Evolutionary conservation across 2,888 invertebrate genomes (phyloP).

Genomic region (Abrostola triplasia): DNA sequence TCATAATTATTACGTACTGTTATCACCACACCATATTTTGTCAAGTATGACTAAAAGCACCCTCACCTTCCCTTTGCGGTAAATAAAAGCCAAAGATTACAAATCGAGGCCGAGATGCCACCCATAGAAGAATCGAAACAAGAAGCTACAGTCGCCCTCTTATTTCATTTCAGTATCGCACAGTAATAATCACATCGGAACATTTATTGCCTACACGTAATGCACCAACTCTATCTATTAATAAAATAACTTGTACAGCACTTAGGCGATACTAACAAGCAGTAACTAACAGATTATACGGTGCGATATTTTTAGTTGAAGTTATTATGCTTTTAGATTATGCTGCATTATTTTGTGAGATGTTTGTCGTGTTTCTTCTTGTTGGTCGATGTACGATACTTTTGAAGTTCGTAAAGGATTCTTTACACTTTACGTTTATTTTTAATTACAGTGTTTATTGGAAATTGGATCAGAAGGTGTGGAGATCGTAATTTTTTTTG

Average conservation of each 20-base stretch:
- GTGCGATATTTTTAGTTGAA: constrained; percentile 37
- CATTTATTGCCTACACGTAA: constrained; percentile 27
- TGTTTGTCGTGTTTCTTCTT: background rate
- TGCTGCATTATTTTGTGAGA: constrained; percentile 13
- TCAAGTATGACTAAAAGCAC: too few species aligned
- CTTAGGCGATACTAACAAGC: constrained; percentile 35
- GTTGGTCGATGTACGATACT: too few species aligned
- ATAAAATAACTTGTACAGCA: constrained; percentile 42
- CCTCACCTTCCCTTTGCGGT: too few species aligned
- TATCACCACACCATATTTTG: too few species aligned
- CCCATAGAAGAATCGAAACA: background rate
- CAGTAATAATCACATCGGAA: constrained; percentile 29
- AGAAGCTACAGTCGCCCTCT: background rate
- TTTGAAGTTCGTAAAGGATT: too few species aligned
- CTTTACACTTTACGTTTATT: too few species aligned
- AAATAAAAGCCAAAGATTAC: too few species aligned
- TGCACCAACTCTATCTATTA: constrained; percentile 27
- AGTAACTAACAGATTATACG: constrained; percentile 29
- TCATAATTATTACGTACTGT: too few species aligned
- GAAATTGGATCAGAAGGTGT: too few species aligned
- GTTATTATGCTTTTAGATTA: constrained; percentile 46
- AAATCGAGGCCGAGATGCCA: too few species aligned
- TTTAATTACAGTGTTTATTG: too few species aligned
- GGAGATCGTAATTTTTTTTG: too few species aligned
- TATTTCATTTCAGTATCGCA: constrained; percentile 10